A percentile compares a stretch with the other conserved stretches of the same genome.
Conservation (phyloP, 2,888 invertebrate genomes). For the Dolichopus griseipennis region DNA sequence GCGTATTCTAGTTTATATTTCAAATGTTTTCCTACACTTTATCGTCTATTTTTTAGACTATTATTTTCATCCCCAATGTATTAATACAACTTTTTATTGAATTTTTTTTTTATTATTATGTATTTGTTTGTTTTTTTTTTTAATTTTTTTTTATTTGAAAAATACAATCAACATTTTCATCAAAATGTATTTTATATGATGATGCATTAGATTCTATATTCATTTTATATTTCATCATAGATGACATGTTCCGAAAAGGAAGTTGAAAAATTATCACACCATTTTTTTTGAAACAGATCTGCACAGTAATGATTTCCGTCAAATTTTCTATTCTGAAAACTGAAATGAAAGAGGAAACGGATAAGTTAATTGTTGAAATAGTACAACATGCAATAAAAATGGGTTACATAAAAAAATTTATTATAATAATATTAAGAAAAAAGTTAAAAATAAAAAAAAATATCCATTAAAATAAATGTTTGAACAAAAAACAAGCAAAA, state of each 20-base stretch:
- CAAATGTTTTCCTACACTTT: too few relatives aligned
- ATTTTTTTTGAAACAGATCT: conserved; percentile 33
- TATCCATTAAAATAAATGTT: too few relatives aligned
- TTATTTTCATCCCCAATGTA: too few relatives aligned
- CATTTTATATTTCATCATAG: conserved; percentile 36
- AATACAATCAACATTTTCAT: conserved; percentile 35
- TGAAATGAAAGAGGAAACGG: conserved; percentile 33
- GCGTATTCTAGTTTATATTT: too few relatives aligned
- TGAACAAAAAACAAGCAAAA: too few relatives aligned
- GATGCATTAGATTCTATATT: conserved; percentile 32
- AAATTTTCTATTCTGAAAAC: conserved; percentile 30
- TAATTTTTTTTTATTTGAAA: conserved; percentile 27
- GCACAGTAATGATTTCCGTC: conserved; percentile 31
- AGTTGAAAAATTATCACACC: conserved; percentile 29
- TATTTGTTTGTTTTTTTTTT: too few relatives aligned
- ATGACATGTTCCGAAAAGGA: conserved; percentile 32
- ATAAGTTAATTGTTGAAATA: conserved; percentile 29
- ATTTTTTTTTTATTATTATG: too few relatives aligned
- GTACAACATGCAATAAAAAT: conserved; percentile 35
- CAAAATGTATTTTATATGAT: conserved; percentile 36
- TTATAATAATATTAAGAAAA: conserved; percentile 15
- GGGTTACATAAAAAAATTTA: conserved; percentile 35
- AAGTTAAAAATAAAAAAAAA: too few relatives aligned
- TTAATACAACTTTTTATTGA: too few relatives aligned
- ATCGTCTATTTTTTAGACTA: too few relatives aligned